These are phyloP conservation scores for Bambusicola thoracicus DNA, from an alignment of 2,113 vertebrate species.

Conservation along the genomic window DNA sequence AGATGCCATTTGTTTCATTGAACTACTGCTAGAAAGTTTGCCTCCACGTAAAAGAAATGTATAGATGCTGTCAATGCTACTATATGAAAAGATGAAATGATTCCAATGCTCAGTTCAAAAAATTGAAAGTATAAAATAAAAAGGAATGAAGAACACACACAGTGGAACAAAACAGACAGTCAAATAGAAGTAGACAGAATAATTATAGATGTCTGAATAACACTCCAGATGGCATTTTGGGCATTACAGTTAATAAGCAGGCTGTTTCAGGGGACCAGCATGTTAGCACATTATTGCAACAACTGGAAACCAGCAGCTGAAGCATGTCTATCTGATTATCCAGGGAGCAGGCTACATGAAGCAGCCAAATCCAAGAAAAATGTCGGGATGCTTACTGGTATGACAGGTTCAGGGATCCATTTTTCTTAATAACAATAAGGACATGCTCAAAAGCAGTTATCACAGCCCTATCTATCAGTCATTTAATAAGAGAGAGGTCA, in stretches of 20 bases:
- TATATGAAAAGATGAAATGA: neutral
- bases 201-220: conserved; percentile 37
- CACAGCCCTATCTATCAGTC: neutral
- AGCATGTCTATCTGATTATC: conserved; percentile 15
- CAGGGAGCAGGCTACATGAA: neutral
- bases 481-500: neutral
- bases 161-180: conserved; percentile 27
- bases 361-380: neutral
- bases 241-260: conserved; percentile 39
- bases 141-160: neutral
- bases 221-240: conserved; percentile 52
- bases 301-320: conserved; percentile 40
- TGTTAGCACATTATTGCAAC: conserved; percentile 42
- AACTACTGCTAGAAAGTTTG: neutral
- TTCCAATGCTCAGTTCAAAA: neutral
- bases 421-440: neutral
- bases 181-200: conserved; percentile 26
- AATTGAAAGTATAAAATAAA: neutral
- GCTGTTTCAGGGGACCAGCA: conserved; percentile 34
- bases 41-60: neutral
- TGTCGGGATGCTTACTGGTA: neutral
- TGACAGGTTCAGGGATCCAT: neutral
- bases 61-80: neutral
- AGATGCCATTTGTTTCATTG: neutral
- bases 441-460: neutral